Evolutionary conservation across 2,888 invertebrate species (phyloP).

Genomic region (Metallyticus violacea): DNA sequence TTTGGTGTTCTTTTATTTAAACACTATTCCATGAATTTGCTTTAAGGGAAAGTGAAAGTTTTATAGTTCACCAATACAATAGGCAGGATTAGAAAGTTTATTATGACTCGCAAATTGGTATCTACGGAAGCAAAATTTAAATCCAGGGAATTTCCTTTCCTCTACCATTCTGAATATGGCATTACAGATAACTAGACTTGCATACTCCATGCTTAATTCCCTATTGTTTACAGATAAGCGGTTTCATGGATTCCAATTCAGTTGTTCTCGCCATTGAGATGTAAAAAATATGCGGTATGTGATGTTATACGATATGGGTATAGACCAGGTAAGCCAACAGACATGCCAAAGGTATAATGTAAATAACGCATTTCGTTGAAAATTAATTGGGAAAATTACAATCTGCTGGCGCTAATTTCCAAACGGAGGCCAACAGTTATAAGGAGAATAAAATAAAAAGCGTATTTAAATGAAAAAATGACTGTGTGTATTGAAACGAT

Average conservation of each 20-base stretch:
- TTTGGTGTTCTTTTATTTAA: too few species aligned
- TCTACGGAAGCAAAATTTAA: neutral
- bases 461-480: too few species aligned
- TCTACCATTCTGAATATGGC: neutral
- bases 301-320: neutral
- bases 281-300: neutral
- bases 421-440: too few species aligned
- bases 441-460: too few species aligned
- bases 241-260: neutral
- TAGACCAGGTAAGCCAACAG: too few species aligned
- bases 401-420: too few species aligned
- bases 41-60: too few species aligned
- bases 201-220: neutral
- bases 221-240: neutral
- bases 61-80: neutral
- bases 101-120: neutral
- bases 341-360: too few species aligned
- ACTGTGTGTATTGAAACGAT: too few species aligned
- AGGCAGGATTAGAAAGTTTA: neutral
- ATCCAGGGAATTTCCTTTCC: neutral
- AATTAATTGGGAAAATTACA: too few species aligned
- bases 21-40: too few species aligned
- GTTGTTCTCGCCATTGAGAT: neutral
- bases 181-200: neutral
- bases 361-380: too few species aligned